Percentiles rank a stretch among this genome's conserved stretches.
These are phyloP conservation scores for Akabosia matsudoensis DNA, from an alignment of 1,140 invertebrate genomes.

Conservation along the genomic window DNA sequence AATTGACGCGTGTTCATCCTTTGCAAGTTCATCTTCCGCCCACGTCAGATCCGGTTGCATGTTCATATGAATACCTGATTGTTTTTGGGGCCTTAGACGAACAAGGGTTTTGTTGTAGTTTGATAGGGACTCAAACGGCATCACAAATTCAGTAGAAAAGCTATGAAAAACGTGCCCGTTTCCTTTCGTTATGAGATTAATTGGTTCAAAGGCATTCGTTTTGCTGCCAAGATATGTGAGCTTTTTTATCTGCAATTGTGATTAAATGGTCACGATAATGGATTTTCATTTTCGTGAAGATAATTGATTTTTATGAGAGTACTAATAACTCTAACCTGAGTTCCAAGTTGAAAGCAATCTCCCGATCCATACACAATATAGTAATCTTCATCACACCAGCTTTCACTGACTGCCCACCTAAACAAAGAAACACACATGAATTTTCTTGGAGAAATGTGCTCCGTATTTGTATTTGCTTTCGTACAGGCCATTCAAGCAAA, in stretches of 20 bases:
- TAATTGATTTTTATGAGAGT: background rate
- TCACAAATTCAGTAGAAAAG: background rate
- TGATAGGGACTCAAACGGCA: background rate
- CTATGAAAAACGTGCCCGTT: conserved; percentile 17
- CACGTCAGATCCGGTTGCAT: background rate
- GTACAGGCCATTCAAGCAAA: conserved; percentile 31
- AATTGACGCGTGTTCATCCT: background rate
- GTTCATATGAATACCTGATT: background rate
- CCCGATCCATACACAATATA: conserved; percentile 3
- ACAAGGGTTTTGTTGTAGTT: background rate
- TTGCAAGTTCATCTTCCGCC: background rate
- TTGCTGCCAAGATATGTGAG: background rate
- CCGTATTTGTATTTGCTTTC: background rate
- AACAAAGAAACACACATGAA: background rate
- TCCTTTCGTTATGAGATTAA: conserved; percentile 4
- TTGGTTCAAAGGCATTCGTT: conserved; percentile 21
- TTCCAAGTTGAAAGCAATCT: conserved; percentile 24
- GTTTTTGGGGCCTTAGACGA: background rate
- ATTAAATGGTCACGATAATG: background rate
- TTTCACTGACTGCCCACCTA: conserved; percentile 25
- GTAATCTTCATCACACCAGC: conserved; percentile 31
- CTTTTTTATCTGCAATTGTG: conserved; percentile 26
- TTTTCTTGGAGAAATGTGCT: background rate
- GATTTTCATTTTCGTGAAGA: background rate
- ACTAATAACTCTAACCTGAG: background rate